A percentile compares a stretch with the other conserved stretches of the same genome.
Evolutionary conservation across 2,797 vertebrate species (phyloP).

Genomic region (Myripristis murdjan): DNA sequence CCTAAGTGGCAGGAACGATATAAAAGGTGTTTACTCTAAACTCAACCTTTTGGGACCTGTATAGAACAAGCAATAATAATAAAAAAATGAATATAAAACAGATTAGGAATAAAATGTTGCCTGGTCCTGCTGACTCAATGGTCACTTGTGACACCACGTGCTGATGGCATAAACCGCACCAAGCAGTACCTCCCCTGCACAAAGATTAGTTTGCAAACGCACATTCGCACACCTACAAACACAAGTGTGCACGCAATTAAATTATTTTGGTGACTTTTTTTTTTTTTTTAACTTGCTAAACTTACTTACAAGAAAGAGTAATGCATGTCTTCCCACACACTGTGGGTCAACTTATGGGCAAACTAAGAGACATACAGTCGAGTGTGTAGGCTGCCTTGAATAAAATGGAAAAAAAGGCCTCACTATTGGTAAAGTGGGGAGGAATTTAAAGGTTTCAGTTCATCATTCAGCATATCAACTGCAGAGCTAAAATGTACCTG

Average conservation of each 20-base stretch:
- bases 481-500: background rate
- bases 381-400: background rate
- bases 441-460: background rate
- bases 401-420: background rate
- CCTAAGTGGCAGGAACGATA: background rate
- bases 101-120: background rate
- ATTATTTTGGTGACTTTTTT: constrained; percentile 12
- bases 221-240: constrained; percentile 2
- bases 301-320: background rate
- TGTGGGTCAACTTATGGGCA: background rate
- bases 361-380: background rate
- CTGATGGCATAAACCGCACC: background rate
- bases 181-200: background rate
- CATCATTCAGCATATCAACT: background rate
- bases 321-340: background rate
- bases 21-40: background rate
- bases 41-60: background rate
- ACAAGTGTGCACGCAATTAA: background rate
- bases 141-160: background rate
- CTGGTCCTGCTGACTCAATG: background rate
- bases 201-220: constrained; percentile 1
- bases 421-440: background rate
- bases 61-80: background rate
- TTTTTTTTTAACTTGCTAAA: background rate
- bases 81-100: background rate